Evolutionary conservation across 2,113 vertebrate genomes (phyloP).

Genomic region (Oncorhynchus keta): DNA sequence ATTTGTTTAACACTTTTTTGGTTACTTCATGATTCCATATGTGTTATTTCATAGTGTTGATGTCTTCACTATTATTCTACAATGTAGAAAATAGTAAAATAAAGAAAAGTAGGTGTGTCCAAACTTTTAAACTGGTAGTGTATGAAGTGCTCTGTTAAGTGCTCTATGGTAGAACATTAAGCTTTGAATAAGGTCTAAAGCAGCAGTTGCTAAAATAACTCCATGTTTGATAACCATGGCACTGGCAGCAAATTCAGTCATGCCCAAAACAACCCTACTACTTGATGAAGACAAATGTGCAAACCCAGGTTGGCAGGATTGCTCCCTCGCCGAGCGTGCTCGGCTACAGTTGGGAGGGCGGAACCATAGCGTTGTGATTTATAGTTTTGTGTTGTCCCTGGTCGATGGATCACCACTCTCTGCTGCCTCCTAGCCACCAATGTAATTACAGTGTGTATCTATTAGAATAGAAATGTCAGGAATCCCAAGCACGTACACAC

Average conservation of each 20-base stretch:
- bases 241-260: slow-evolving; percentile 59
- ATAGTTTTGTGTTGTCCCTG: slow-evolving; percentile 74
- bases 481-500: too few species aligned
- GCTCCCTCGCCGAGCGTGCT: slow-evolving; percentile 78
- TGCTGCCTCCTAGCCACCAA: slow-evolving; percentile 69
- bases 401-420: slow-evolving; percentile 68
- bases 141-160: neutral
- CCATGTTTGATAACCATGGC: slow-evolving; percentile 67
- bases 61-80: too few species aligned
- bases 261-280: slow-evolving; percentile 70
- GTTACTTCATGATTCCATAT: too few species aligned
- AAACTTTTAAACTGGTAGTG: too few species aligned
- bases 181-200: neutral
- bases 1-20: too few species aligned
- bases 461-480: slow-evolving; percentile 64
- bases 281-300: slow-evolving; percentile 83
- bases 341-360: slow-evolving; percentile 73
- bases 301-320: slow-evolving; percentile 80
- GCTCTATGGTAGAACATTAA: neutral
- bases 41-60: too few species aligned
- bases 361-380: slow-evolving; percentile 77
- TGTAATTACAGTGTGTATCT: slow-evolving; percentile 77
- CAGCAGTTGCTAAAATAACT: slow-evolving; percentile 17
- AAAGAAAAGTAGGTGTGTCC: too few species aligned
- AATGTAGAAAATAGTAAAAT: too few species aligned